These are phyloP conservation scores for Parnassius orleans DNA, from an alignment of 2,888 invertebrate genomes.

Conservation along the genomic window DNA sequence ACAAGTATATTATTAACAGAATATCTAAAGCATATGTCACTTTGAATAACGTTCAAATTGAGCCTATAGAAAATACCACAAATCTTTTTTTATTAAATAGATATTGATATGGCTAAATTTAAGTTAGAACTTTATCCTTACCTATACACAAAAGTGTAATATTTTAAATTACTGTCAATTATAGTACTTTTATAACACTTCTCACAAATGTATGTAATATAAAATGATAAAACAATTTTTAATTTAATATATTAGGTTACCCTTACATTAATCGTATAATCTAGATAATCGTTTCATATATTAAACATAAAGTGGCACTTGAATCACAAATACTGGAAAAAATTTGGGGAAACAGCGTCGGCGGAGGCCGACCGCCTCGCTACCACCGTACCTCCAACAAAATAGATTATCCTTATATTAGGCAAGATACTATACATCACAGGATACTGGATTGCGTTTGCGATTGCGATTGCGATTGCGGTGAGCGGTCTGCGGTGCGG, in stretches of 20 bases:
- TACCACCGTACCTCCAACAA: constrained; percentile 58
- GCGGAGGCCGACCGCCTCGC: constrained; percentile 54
- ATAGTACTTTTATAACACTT: constrained; percentile 79
- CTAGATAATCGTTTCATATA: constrained; percentile 82
- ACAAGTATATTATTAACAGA: constrained; percentile 81
- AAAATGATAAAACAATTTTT: constrained; percentile 83
- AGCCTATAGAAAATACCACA: constrained; percentile 82
- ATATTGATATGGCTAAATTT: constrained; percentile 83
- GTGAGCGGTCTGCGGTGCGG: constrained; percentile 3
- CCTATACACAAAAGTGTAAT: constrained; percentile 82
- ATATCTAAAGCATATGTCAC: constrained; percentile 82
- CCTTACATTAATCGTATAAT: constrained; percentile 81
- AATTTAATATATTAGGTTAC: constrained; percentile 81
- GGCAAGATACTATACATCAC: constrained; percentile 77
- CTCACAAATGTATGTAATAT: constrained; percentile 81
- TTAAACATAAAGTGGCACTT: constrained; percentile 90
- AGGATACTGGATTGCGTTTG: constrained; percentile 57
- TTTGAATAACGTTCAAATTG: constrained; percentile 81
- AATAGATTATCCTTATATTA: constrained; percentile 75
- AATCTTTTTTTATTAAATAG: constrained; percentile 76
- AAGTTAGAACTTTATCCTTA: constrained; percentile 80
- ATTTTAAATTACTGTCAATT: constrained; percentile 79
- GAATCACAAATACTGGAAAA: constrained; percentile 89
- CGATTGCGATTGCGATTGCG: constrained; percentile 45
- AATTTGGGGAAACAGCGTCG: constrained; percentile 82